These are phyloP conservation scores for Triops longicaudatus DNA, from an alignment of 1,140 invertebrate genomes.

Conservation along the genomic window DNA sequence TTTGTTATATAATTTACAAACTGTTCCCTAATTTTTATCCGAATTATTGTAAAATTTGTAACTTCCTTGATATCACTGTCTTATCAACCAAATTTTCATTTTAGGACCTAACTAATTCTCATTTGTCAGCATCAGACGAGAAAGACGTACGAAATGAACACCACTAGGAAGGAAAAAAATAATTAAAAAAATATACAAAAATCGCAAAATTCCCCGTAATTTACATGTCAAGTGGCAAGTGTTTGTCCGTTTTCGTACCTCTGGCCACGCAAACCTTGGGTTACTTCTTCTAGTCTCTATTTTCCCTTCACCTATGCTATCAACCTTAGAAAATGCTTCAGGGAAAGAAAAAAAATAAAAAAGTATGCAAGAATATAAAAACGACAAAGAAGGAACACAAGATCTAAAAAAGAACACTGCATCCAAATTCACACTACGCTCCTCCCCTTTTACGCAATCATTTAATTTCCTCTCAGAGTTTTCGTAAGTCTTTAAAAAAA, in stretches of 20 bases:
- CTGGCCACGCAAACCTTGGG: neutral
- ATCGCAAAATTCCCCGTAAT: neutral
- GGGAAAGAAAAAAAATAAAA: neutral
- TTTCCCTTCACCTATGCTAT: neutral
- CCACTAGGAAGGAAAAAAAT: no score
- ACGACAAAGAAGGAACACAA: neutral
- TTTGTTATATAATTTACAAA: no score
- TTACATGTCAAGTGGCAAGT: slow-evolving; percentile 5
- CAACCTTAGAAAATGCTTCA: neutral
- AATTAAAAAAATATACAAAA: neutral
- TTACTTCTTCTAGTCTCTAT: neutral
- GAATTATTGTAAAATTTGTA: no score
- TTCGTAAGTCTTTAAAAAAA: neutral
- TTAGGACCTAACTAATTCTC: no score
- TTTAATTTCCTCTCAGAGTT: slow-evolving; percentile 2
- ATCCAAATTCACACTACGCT: neutral
- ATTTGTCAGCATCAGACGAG: no score
- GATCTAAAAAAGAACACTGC: neutral
- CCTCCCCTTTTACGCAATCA: neutral
- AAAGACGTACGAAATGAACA: neutral
- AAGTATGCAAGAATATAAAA: neutral
- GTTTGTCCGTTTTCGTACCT: neutral
- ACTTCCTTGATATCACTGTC: neutral
- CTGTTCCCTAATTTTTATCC: no score
- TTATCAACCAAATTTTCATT: no score